A percentile compares a stretch with the other conserved stretches of the same genome.
phyloP scores from a whole-genome alignment of 2,888 invertebrate genomes.

The Anodontia alba region DNA sequence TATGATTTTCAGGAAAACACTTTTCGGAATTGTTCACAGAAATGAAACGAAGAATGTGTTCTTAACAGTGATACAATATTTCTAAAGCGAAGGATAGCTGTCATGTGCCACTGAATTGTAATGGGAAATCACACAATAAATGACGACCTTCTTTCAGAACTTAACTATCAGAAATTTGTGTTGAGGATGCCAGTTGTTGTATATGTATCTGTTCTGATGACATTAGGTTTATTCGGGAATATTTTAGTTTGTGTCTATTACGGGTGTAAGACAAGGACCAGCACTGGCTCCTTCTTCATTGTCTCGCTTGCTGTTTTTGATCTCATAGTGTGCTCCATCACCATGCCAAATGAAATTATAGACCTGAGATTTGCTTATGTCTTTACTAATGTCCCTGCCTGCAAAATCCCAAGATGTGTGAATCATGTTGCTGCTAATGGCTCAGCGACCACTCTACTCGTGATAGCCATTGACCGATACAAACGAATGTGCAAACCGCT shows the following conservation, averaged over 20 bases:
- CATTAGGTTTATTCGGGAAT: constrained; percentile 69
- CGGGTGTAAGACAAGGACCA: constrained; percentile 62
- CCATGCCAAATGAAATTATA: constrained; percentile 73
- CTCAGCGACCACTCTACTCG: constrained; percentile 63
- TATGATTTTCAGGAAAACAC: no score
- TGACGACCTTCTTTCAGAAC: not conserved
- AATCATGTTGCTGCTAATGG: constrained; percentile 63
- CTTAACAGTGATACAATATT: no score
- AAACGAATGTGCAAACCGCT: constrained; percentile 73
- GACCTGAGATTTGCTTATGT: constrained; percentile 68
- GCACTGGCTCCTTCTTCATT: constrained; percentile 70
- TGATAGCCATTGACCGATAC: constrained; percentile 72
- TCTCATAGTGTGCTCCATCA: constrained; percentile 63
- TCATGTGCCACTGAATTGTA: no score
- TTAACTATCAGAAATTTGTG: constrained; percentile 62
- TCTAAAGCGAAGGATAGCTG: no score
- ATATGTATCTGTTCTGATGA: constrained; percentile 61
- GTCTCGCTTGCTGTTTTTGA: constrained; percentile 69
- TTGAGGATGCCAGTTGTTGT: constrained; percentile 67
- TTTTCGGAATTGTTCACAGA: no score
- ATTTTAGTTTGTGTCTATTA: constrained; percentile 68
- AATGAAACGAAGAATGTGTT: no score
- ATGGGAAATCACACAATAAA: not conserved
- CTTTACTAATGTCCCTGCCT: constrained; percentile 61
- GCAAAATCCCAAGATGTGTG: constrained; percentile 63